phyloP scores from a whole-genome alignment of 1,140 invertebrate genomes.

The Drosophila gunungcola region DNA sequence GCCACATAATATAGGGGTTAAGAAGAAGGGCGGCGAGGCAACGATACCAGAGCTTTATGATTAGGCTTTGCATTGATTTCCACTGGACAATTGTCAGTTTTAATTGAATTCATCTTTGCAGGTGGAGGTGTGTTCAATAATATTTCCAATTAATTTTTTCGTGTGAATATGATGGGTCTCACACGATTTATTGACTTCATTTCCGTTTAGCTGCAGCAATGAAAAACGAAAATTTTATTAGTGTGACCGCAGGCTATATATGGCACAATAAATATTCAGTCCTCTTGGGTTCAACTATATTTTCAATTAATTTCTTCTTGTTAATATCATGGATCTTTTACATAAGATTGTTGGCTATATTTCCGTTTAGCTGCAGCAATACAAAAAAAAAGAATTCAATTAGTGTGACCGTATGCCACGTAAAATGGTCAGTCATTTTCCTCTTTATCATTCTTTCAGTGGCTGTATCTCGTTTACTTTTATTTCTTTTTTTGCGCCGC shows the following conservation, averaged over 20 bases:
- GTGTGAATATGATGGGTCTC: constrained; percentile 5
- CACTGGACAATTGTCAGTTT: constrained; percentile 52
- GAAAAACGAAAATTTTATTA: no score
- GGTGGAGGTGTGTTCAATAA: constrained; percentile 13
- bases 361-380: constrained; percentile 37
- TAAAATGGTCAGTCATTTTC: constrained; percentile 21
- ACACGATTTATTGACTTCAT: background rate
- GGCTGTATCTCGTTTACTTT: constrained; percentile 25
- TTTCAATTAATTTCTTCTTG: constrained; percentile 44
- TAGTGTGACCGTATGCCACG: constrained; percentile 27
- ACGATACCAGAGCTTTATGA: constrained; percentile 18
- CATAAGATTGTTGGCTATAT: constrained; percentile 38
- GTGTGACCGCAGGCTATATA: no score
- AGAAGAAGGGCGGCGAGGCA: background rate
- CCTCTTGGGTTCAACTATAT: constrained; percentile 11
- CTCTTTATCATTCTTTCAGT: constrained; percentile 22
- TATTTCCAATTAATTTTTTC: constrained; percentile 50
- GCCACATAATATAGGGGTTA: background rate
- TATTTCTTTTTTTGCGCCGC: constrained; percentile 51
- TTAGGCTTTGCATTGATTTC: constrained; percentile 46
- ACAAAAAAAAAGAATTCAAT: constrained; percentile 28
- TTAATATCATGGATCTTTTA: constrained; percentile 9
- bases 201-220: no score
- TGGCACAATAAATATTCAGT: no score
- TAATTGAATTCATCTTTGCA: constrained; percentile 54